Conservation (phyloP, 1,140 invertebrate species). For the Mactra quadrangularis region DNA sequence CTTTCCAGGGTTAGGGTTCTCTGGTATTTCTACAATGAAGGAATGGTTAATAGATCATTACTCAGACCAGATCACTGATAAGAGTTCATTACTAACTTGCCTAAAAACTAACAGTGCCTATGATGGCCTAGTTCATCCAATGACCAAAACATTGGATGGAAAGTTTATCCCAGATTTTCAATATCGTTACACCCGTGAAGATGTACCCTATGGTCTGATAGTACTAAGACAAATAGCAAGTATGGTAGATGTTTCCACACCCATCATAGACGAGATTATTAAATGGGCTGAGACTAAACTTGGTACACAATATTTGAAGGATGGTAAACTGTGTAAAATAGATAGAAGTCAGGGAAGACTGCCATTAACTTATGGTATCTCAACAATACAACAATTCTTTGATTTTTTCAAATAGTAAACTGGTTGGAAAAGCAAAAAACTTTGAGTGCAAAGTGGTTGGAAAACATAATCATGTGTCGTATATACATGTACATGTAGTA, state of each 20-base stretch:
- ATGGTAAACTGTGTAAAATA: conserved; percentile 70
- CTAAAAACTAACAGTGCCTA: conserved; percentile 73
- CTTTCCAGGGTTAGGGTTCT: conserved; percentile 60
- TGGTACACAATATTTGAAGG: conserved; percentile 72
- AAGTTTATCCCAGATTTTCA: conserved; percentile 73
- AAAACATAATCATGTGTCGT: no score
- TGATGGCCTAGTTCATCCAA: conserved; percentile 72
- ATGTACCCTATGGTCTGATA: conserved; percentile 73
- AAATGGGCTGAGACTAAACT: conserved; percentile 75
- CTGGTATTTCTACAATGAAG: conserved; percentile 66
- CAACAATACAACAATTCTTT: conserved; percentile 64
- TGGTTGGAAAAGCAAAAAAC: no score
- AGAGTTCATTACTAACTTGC: conserved; percentile 49
- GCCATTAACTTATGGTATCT: conserved; percentile 73
- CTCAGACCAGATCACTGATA: conserved; percentile 67
- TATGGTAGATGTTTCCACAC: conserved; percentile 66
- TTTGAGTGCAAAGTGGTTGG: no score
- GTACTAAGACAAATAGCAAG: conserved; percentile 73
- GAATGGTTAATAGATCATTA: conserved; percentile 70
- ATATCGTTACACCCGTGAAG: conserved; percentile 69
- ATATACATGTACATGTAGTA: no score
- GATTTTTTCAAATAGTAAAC: no score
- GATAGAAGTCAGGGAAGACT: conserved; percentile 67
- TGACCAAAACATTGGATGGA: conserved; percentile 66
- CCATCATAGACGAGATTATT: conserved; percentile 68